These are phyloP conservation scores for Anguilla obscura DNA, from an alignment of 2,797 vertebrate species.

Conservation along the genomic window DNA sequence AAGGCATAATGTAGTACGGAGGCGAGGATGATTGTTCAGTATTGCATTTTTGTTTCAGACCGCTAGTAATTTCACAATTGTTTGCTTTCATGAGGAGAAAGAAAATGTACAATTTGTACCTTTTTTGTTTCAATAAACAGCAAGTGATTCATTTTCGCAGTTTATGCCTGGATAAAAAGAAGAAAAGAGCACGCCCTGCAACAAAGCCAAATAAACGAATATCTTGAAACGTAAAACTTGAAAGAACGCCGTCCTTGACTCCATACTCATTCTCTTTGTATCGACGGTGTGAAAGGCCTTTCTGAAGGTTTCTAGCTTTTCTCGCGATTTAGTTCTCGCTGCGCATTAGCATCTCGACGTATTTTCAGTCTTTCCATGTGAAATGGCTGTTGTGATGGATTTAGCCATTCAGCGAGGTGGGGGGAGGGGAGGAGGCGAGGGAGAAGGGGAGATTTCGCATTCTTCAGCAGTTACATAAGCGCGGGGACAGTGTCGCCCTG, in stretches of 20 bases:
- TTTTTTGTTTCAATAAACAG: not conserved
- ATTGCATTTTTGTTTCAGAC: not conserved
- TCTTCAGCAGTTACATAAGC: conserved; percentile 21
- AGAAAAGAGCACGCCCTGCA: not conserved
- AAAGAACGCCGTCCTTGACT: not conserved
- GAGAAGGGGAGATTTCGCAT: conserved; percentile 6
- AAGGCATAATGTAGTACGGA: not conserved
- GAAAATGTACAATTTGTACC: not conserved
- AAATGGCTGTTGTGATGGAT: conserved; percentile 15
- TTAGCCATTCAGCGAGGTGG: not conserved
- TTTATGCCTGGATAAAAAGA: not conserved
- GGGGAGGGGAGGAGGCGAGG: not conserved
- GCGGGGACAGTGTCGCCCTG: not conserved
- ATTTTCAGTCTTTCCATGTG: conserved; percentile 1
- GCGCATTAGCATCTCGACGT: not conserved
- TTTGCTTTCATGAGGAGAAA: not conserved
- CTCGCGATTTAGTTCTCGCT: not conserved
- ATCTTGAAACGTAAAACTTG: not conserved
- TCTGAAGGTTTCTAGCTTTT: not conserved
- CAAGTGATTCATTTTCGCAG: not conserved
- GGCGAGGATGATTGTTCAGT: not conserved
- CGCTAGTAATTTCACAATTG: not conserved
- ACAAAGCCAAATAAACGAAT: not conserved
- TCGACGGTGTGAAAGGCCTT: conserved; percentile 2
- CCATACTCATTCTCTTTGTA: not conserved